phyloP scores from a whole-genome alignment of 2,113 vertebrate species.

The Entomyzon cyanotis region DNA sequence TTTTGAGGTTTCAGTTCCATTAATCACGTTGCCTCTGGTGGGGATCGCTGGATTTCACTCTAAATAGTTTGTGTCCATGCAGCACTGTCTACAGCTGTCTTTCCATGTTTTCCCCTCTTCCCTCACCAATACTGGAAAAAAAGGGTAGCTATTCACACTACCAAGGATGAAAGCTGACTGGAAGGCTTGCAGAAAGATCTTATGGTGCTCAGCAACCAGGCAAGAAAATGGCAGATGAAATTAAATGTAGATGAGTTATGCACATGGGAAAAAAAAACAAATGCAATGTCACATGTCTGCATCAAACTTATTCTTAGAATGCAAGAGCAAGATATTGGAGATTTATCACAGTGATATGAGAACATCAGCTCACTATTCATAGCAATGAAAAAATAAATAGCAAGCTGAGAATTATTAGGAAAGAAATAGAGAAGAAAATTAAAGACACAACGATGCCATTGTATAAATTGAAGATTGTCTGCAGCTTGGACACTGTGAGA shows the following conservation, averaged over 20 bases:
- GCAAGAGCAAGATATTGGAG: background rate
- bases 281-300: background rate
- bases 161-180: background rate
- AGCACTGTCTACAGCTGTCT: background rate
- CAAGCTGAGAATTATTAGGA: background rate
- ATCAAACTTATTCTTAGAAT: background rate
- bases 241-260: background rate
- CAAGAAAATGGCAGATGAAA: background rate
- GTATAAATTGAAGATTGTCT: background rate
- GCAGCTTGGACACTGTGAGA: background rate
- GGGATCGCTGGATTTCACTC: background rate
- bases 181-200: background rate
- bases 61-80: background rate
- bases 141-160: background rate
- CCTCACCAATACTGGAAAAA: background rate
- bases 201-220: background rate
- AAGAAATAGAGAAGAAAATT: background rate
- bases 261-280: background rate
- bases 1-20: conserved; percentile 42
- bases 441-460: background rate
- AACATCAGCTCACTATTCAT: background rate
- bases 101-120: background rate
- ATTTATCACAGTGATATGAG: background rate
- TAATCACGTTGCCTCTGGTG: background rate
- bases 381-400: background rate